phyloP scores from a whole-genome alignment of 1,140 invertebrate genomes.

The Mamestra configurata region DNA sequence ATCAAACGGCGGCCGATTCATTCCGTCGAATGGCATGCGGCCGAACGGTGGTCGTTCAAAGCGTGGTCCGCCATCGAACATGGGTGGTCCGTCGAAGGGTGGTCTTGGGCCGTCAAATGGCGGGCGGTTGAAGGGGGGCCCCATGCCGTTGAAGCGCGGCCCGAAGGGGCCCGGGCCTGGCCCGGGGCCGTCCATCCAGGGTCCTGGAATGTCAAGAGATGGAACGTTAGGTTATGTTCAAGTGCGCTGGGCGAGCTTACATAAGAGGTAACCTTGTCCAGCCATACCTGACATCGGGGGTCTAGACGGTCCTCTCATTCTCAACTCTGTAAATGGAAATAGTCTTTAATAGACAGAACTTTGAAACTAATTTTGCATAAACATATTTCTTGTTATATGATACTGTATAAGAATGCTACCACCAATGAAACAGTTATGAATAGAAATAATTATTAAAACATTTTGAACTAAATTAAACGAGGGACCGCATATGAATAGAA shows the following conservation, averaged over 20 bases:
- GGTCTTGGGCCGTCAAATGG: conserved; percentile 79
- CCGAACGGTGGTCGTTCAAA: conserved; percentile 75
- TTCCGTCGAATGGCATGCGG: conserved; percentile 64
- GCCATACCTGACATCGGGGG: conserved; percentile 77
- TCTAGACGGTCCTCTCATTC: conserved; percentile 83
- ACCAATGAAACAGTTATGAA: neutral
- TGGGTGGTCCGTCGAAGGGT: conserved; percentile 70
- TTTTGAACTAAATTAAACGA: neutral
- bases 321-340: conserved; percentile 82
- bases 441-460: neutral
- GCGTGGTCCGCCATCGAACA: conserved; percentile 67
- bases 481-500: conserved; percentile 4
- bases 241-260: conserved; percentile 41
- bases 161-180: conserved; percentile 71
- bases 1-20: conserved; percentile 73
- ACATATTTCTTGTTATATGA: neutral
- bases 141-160: conserved; percentile 75
- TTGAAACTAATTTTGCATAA: neutral
- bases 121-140: conserved; percentile 73
- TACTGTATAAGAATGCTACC: neutral
- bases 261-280: conserved; percentile 36
- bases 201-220: conserved; percentile 74
- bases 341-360: conserved; percentile 47
- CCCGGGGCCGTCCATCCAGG: conserved; percentile 82
- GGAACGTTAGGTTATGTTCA: neutral